These are phyloP conservation scores for Seira musarum DNA, from an alignment of 2,888 invertebrate species.

Conservation along the genomic window DNA sequence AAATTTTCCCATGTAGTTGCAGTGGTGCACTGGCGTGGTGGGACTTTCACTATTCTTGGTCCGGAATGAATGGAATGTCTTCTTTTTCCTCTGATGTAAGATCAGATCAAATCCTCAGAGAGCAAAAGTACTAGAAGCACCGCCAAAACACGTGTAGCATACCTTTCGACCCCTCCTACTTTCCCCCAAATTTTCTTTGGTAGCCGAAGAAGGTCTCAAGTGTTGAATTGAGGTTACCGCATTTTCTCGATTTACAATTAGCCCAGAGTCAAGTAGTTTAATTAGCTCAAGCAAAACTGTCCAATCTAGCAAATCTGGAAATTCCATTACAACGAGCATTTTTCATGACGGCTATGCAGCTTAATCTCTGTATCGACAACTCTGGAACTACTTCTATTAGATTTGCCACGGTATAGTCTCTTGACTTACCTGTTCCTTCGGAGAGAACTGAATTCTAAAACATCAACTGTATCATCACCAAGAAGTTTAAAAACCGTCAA, in stretches of 20 bases:
- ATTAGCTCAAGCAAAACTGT: not conserved
- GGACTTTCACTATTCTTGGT: not conserved
- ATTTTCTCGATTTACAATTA: not conserved
- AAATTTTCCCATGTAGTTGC: not conserved
- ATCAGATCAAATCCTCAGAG: not conserved
- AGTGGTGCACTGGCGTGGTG: too few species aligned
- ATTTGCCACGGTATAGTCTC: too few species aligned
- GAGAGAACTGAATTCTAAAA: too few species aligned
- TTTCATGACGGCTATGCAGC: too few species aligned
- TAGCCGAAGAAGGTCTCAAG: not conserved
- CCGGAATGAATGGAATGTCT: not conserved
- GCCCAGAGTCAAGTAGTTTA: not conserved
- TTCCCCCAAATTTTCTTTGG: not conserved
- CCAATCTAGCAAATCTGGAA: too few species aligned
- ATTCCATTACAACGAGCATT: too few species aligned
- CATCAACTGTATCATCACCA: too few species aligned
- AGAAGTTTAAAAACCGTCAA: too few species aligned
- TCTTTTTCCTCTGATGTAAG: not conserved
- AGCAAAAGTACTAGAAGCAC: not conserved
- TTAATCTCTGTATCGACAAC: too few species aligned
- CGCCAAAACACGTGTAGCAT: conserved; percentile 7
- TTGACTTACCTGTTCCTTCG: too few species aligned
- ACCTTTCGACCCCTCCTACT: not conserved
- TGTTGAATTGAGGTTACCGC: not conserved
- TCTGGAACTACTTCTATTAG: too few species aligned